Evolutionary conservation across 2,113 vertebrate genomes (phyloP).

Genomic region (Hippocampus zosterae): DNA sequence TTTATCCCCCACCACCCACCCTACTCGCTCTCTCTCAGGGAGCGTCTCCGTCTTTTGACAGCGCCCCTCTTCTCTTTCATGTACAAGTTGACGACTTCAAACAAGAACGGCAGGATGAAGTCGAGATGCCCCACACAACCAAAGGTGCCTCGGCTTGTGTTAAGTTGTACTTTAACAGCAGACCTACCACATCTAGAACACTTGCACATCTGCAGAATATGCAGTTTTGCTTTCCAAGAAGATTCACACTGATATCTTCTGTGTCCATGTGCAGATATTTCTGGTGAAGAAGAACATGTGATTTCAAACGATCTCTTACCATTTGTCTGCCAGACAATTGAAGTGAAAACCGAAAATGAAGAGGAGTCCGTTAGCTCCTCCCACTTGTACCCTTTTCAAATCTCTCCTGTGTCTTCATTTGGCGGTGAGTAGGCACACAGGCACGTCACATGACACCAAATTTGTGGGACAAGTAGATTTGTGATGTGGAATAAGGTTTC

Average conservation of each 20-base stretch:
- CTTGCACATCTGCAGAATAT: no score
- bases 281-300: slow-evolving; percentile 77
- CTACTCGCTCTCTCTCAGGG: slow-evolving; percentile 18
- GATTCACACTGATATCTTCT: not conserved
- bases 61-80: not conserved
- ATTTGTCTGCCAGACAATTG: slow-evolving; percentile 94
- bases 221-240: not conserved
- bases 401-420: slow-evolving; percentile 91
- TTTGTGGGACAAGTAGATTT: not conserved
- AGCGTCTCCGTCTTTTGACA: slow-evolving; percentile 21
- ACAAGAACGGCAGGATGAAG: slow-evolving; percentile 23
- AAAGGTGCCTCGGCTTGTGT: slow-evolving; percentile 36
- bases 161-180: not conserved
- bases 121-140: slow-evolving; percentile 73
- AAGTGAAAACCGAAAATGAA: slow-evolving; percentile 94
- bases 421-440: slow-evolving; percentile 74
- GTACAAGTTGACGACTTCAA: slow-evolving; percentile 28
- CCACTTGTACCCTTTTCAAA: slow-evolving; percentile 92
- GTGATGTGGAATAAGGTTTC: not conserved
- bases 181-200: not conserved
- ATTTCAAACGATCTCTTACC: slow-evolving; percentile 89
- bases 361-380: slow-evolving; percentile 89
- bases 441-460: not conserved
- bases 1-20: not conserved
- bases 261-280: slow-evolving; percentile 15